Evolutionary conservation across 2,113 vertebrate species (phyloP).

Genomic region (Perccottus glenii): DNA sequence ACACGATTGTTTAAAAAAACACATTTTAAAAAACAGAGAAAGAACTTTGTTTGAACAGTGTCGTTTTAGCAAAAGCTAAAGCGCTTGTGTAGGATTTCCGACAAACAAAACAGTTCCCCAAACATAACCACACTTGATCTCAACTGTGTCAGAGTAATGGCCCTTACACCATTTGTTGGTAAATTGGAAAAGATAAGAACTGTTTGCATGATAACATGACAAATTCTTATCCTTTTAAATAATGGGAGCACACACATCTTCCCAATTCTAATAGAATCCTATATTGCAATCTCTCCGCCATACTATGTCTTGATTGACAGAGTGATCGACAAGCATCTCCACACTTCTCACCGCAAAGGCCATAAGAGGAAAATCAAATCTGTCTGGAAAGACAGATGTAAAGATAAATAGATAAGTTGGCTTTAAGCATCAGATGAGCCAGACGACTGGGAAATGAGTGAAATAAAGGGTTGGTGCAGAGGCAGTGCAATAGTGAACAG

Average conservation of each 20-base stretch:
- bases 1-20: too few species aligned
- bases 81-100: too few species aligned
- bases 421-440: conserved; percentile 23
- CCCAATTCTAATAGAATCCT: not conserved
- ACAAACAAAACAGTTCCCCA: too few species aligned
- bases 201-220: not conserved
- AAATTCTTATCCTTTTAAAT: too few species aligned
- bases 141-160: too few species aligned
- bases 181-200: too few species aligned
- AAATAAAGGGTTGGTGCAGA: conserved; percentile 10
- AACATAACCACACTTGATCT: too few species aligned
- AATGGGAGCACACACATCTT: not conserved
- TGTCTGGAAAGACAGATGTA: conserved; percentile 30
- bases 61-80: too few species aligned
- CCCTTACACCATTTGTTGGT: too few species aligned
- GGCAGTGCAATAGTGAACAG: not conserved
- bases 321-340: not conserved
- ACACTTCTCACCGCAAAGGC: conserved; percentile 8
- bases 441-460: conserved; percentile 15
- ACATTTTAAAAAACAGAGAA: too few species aligned
- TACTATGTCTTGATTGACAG: not conserved
- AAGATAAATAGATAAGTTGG: conserved; percentile 59
- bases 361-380: conserved; percentile 1
- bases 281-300: not conserved
- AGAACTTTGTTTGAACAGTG: too few species aligned